phyloP scores from a whole-genome alignment of 2,797 vertebrate genomes.

The Manis pentadactyla region DNA sequence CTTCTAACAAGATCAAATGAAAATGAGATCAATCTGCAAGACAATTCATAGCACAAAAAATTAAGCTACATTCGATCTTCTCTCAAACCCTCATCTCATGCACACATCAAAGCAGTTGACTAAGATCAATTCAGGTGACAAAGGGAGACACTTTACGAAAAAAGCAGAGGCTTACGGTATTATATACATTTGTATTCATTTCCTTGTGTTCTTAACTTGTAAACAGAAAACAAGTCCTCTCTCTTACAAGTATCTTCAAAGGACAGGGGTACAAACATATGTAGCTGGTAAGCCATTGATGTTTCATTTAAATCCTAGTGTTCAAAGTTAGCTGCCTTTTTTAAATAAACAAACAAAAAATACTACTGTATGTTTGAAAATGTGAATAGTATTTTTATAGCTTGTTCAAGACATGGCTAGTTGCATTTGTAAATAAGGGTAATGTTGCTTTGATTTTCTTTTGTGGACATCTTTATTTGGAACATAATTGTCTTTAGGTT shows the following conservation, averaged over 20 bases:
- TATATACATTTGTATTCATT: conserved; percentile 46
- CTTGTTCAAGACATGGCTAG: conserved; percentile 92
- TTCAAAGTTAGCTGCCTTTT: conserved; percentile 91
- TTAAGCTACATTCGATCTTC: not conserved
- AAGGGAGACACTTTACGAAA: not conserved
- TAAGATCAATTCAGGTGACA: not conserved
- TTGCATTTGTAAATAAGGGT: conserved; percentile 96
- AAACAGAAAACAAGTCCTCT: conserved; percentile 67
- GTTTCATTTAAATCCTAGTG: conserved; percentile 83
- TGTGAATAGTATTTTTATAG: conserved; percentile 99
- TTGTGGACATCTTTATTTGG: conserved; percentile 89
- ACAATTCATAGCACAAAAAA: not conserved
- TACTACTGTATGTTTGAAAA: conserved; percentile 95
- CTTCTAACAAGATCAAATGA: conserved; percentile 27
- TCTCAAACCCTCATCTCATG: conserved; percentile 29
- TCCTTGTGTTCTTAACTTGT: not conserved
- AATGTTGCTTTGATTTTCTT: conserved; percentile 90
- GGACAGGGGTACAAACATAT: conserved; percentile 59
- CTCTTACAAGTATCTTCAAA: conserved; percentile 80
- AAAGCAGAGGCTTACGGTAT: conserved; percentile 51
- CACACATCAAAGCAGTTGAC: not conserved
- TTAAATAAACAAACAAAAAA: conserved; percentile 85
- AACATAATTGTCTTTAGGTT: conserved; percentile 94
- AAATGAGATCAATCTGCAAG: not conserved
- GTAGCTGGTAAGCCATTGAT: conserved; percentile 78